Evolutionary conservation across 2,888 invertebrate species (phyloP).

Genomic region (Drosophila mimetica): DNA sequence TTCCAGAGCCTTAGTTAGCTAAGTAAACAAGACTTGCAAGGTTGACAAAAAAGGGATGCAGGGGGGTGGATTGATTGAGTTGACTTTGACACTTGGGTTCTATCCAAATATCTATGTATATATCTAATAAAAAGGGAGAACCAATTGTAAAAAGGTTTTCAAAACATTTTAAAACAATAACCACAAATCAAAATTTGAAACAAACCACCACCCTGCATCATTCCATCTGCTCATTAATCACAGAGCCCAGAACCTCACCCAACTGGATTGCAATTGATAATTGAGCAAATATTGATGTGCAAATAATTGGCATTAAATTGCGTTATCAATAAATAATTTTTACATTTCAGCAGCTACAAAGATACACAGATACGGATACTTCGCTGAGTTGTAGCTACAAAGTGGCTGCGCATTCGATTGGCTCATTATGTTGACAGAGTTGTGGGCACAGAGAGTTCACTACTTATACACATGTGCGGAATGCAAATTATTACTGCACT

Average conservation of each 20-base stretch:
- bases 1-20: slow-evolving; percentile 45
- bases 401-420: slow-evolving; percentile 49
- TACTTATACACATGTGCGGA: slow-evolving; percentile 8
- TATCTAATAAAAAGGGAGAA: background rate
- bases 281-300: slow-evolving; percentile 78
- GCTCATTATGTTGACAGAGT: slow-evolving; percentile 69
- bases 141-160: slow-evolving; percentile 50
- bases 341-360: slow-evolving; percentile 66
- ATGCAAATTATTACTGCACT: slow-evolving; percentile 42
- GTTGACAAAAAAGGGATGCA: slow-evolving; percentile 7
- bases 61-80: slow-evolving; percentile 33
- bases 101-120: slow-evolving; percentile 1
- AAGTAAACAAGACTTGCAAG: slow-evolving; percentile 33
- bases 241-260: slow-evolving; percentile 40
- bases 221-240: slow-evolving; percentile 56
- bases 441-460: slow-evolving; percentile 42
- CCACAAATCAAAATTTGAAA: slow-evolving; percentile 21
- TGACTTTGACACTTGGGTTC: slow-evolving; percentile 44
- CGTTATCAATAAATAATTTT: slow-evolving; percentile 82
- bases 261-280: slow-evolving; percentile 67
- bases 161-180: slow-evolving; percentile 60
- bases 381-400: slow-evolving; percentile 23
- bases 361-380: slow-evolving; percentile 33
- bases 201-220: slow-evolving; percentile 9
- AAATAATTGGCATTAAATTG: slow-evolving; percentile 83